phyloP scores from a whole-genome alignment of 1,140 invertebrate genomes.

The Mycetomoellerius zeteki region DNA sequence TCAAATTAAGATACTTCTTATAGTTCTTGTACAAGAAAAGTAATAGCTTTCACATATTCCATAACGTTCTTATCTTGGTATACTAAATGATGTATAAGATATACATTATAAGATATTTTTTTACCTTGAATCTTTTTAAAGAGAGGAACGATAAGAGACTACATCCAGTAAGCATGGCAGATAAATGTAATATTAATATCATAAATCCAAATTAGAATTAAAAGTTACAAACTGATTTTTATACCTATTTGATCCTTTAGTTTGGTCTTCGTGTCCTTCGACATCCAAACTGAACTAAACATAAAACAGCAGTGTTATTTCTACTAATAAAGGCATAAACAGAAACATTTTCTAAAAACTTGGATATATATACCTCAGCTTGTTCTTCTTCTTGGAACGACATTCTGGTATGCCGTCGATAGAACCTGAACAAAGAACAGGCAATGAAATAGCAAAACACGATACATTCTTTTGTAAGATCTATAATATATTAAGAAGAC shows the following conservation, averaged over 20 bases:
- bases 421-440: constrained; percentile 73
- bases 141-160: constrained; percentile 83
- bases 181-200: constrained; percentile 74
- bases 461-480: not conserved
- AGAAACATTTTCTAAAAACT: constrained; percentile 7
- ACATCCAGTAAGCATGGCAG: constrained; percentile 77
- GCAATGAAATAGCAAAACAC: not conserved
- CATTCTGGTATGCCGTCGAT: constrained; percentile 80
- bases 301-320: constrained; percentile 33
- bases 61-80: constrained; percentile 13
- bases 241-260: constrained; percentile 78
- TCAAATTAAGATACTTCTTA: constrained; percentile 17
- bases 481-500: not conserved
- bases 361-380: constrained; percentile 78
- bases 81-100: not conserved
- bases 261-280: constrained; percentile 67
- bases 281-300: constrained; percentile 71
- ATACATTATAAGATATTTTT: constrained; percentile 5
- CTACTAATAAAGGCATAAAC: not conserved
- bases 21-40: not conserved
- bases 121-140: constrained; percentile 83
- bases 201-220: constrained; percentile 40
- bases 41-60: not conserved
- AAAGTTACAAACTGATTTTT: constrained; percentile 28
- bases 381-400: constrained; percentile 80